Evolutionary conservation across 2,113 vertebrate species (phyloP).

Genomic region (Zapus hudsonius): DNA sequence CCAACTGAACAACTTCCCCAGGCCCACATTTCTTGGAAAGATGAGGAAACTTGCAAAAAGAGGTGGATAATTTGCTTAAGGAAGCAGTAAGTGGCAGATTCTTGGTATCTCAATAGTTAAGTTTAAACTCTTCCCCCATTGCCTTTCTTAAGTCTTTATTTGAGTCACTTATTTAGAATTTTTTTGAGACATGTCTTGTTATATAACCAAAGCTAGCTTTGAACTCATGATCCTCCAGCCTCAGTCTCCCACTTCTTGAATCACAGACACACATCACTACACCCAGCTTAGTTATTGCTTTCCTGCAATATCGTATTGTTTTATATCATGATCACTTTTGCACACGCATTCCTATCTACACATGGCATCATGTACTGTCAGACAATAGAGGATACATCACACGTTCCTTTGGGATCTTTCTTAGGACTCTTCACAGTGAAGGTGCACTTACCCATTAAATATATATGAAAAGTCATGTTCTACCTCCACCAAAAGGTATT

Average conservation of each 20-base stretch:
- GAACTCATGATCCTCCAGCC: background rate
- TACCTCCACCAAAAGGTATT: background rate
- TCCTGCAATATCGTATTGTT: background rate
- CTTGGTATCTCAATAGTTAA: constrained; percentile 15
- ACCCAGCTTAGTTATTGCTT: background rate
- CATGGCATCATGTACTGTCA: background rate
- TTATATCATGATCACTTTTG: background rate
- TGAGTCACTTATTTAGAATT: background rate
- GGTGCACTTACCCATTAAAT: background rate
- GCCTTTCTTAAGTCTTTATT: constrained; percentile 4
- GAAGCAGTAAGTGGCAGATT: background rate
- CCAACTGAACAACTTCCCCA: no score
- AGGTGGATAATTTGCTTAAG: constrained; percentile 13
- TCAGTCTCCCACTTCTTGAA: background rate
- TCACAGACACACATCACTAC: background rate
- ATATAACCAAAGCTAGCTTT: background rate
- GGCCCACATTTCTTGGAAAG: background rate
- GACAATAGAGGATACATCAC: background rate
- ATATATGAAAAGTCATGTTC: background rate
- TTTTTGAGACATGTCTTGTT: background rate
- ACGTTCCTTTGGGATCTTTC: background rate
- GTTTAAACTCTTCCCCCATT: background rate
- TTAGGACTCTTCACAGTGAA: background rate
- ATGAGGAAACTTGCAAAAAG: background rate
- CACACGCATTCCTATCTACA: background rate